Percentiles rank a stretch among this genome's conserved stretches.
Evolutionary conservation across 2,888 invertebrate genomes (phyloP).

Genomic region (Conistra vaccinii): DNA sequence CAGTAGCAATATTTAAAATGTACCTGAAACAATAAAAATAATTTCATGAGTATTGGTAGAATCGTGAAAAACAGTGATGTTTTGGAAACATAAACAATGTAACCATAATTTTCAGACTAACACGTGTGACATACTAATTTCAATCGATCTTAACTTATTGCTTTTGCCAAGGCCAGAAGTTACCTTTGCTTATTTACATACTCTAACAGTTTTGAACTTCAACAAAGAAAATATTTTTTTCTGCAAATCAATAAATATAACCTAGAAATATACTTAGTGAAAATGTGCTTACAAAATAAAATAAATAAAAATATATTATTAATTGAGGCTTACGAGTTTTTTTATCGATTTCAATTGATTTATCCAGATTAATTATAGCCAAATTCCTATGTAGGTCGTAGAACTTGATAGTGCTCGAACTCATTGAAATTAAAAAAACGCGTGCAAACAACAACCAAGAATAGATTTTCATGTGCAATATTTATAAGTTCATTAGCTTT

Average conservation of each 20-base stretch:
- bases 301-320: not conserved
- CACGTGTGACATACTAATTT: constrained; percentile 54
- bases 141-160: constrained; percentile 4
- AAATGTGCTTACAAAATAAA: constrained; percentile 6
- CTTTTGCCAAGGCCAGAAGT: constrained; percentile 6
- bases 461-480: not conserved
- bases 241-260: constrained; percentile 23
- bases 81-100: constrained; percentile 16
- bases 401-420: not conserved
- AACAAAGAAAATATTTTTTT: not conserved
- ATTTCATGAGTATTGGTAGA: constrained; percentile 17
- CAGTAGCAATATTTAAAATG: constrained; percentile 18
- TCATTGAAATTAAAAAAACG: not conserved
- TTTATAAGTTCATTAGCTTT: constrained; percentile 7
- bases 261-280: constrained; percentile 29
- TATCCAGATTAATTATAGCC: not conserved
- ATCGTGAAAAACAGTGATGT: constrained; percentile 40
- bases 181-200: constrained; percentile 15
- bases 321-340: not conserved
- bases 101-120: constrained; percentile 31
- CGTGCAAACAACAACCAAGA: not conserved
- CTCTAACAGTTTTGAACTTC: constrained; percentile 15
- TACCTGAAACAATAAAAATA: constrained; percentile 63
- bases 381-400: too few relatives aligned
- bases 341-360: not conserved